phyloP scores from a whole-genome alignment of 2,113 vertebrate genomes.

The Colistium nudipinnis region DNA sequence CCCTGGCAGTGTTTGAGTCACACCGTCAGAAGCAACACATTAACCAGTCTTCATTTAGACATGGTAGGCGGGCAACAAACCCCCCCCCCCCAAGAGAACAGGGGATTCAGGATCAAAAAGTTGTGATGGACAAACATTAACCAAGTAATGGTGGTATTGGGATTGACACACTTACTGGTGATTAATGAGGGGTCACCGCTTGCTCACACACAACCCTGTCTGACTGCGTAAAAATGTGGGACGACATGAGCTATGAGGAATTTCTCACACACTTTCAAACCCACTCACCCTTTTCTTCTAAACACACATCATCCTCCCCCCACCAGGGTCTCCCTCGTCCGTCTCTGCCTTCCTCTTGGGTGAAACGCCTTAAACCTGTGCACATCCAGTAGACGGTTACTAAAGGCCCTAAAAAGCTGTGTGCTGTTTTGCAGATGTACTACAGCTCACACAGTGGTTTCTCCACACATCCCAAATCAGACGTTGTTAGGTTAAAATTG shows the following conservation, averaged over 20 bases:
- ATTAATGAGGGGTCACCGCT: constrained; percentile 49
- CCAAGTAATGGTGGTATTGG: neutral
- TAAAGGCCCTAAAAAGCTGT: no score
- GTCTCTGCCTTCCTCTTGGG: neutral
- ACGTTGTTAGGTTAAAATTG: no score
- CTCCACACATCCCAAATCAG: no score
- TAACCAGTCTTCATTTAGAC: constrained; percentile 12
- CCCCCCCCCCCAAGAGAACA: no score
- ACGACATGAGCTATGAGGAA: constrained; percentile 59
- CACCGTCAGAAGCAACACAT: constrained; percentile 24
- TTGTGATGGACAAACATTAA: constrained; percentile 14
- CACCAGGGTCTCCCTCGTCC: neutral
- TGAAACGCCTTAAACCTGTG: constrained; percentile 8
- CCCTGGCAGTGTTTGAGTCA: constrained; percentile 1
- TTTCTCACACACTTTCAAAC: constrained; percentile 60
- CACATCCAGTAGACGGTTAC: no score
- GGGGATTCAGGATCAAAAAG: no score
- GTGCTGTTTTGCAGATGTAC: no score
- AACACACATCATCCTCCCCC: constrained; percentile 38
- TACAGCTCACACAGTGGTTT: no score
- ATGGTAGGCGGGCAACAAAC: neutral
- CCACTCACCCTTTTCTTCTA: constrained; percentile 25
- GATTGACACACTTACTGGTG: constrained; percentile 29
- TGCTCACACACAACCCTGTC: constrained; percentile 29
- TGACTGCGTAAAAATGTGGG: constrained; percentile 40